These are phyloP conservation scores for Acanthosoma haemorrhoidale DNA, from an alignment of 2,888 invertebrate species.

Conservation along the genomic window DNA sequence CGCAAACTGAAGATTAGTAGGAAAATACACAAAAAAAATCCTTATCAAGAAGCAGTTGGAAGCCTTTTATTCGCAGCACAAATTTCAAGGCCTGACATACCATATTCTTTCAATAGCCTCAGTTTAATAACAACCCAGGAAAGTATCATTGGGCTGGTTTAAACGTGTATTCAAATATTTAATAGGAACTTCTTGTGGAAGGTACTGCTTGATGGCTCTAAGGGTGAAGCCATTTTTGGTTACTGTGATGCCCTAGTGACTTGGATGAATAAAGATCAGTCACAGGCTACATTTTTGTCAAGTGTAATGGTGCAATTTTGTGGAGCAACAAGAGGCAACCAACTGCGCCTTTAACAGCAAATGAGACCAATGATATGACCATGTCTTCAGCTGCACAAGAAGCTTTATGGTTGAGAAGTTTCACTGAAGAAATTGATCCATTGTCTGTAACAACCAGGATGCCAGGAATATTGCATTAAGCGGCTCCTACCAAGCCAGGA, in stretches of 20 bases:
- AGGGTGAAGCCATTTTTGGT: not conserved
- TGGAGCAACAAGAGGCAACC: not conserved
- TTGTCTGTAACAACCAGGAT: constrained; percentile 11
- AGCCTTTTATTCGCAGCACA: constrained; percentile 12
- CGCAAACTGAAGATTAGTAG: not conserved
- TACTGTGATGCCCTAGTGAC: not conserved
- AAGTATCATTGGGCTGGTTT: not conserved
- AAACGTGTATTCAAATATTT: not conserved
- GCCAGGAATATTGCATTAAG: constrained; percentile 9
- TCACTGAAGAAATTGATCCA: constrained; percentile 15
- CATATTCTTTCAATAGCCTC: constrained; percentile 9
- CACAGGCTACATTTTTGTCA: not conserved
- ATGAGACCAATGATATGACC: not conserved
- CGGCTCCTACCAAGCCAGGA: not conserved
- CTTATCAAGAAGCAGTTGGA: constrained; percentile 26
- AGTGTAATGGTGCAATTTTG: not conserved
- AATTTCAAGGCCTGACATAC: constrained; percentile 26
- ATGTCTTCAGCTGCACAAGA: constrained; percentile 20
- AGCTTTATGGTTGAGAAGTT: constrained; percentile 1
- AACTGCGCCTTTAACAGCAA: not conserved
- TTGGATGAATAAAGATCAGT: not conserved
- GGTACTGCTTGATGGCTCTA: not conserved
- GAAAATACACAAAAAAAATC: not conserved
- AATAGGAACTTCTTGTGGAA: not conserved
- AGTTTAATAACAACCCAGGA: not conserved